These are phyloP conservation scores for Cylindroiulus punctatus DNA, from an alignment of 2,888 invertebrate genomes.

Conservation along the genomic window DNA sequence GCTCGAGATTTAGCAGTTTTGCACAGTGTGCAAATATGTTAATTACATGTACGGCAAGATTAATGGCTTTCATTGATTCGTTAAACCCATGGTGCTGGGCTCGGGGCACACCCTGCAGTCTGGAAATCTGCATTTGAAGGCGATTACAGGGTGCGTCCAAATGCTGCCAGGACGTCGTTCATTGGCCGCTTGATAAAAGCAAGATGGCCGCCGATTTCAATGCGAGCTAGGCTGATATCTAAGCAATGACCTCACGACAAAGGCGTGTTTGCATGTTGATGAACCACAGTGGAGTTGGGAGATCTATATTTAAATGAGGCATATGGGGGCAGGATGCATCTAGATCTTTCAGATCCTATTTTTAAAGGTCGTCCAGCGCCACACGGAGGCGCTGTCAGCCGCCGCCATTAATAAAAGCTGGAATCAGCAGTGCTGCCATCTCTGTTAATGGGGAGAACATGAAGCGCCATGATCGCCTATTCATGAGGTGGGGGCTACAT, in stretches of 20 bases:
- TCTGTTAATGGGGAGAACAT: background rate
- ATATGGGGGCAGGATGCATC: background rate
- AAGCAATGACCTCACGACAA: slow-evolving; percentile 17
- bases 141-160: slow-evolving; percentile 1
- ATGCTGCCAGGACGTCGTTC: background rate
- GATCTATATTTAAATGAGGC: slow-evolving; percentile 10
- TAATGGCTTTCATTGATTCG: too few species aligned
- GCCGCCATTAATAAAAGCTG: background rate
- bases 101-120: too few species aligned
- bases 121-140: too few species aligned
- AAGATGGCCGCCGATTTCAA: background rate
- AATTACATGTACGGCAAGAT: too few species aligned
- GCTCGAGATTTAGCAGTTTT: too few species aligned
- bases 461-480: background rate
- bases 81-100: too few species aligned
- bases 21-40: too few species aligned
- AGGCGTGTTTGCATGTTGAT: background rate
- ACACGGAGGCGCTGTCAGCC: background rate
- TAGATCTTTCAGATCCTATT: background rate
- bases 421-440: slow-evolving; percentile 9
- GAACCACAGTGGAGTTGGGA: background rate
- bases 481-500: background rate
- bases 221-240: background rate
- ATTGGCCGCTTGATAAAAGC: slow-evolving; percentile 9
- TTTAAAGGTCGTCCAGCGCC: background rate